phyloP scores from a whole-genome alignment of 2,888 invertebrate species.

The Dryomyza anilis region DNA sequence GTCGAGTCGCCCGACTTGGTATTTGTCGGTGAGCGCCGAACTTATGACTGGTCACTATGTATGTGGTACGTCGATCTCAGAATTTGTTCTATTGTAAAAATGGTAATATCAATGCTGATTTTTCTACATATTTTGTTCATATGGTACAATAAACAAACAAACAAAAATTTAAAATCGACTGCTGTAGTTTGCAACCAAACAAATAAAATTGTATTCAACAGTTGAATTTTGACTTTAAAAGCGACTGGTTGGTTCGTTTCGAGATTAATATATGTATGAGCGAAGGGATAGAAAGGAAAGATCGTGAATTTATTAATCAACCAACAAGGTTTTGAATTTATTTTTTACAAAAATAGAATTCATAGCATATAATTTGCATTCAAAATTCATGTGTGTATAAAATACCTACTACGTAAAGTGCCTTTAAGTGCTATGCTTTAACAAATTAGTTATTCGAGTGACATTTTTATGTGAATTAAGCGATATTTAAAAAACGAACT shows the following conservation, averaged over 20 bases:
- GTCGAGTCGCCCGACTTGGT: neutral
- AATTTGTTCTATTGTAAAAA: constrained; percentile 2
- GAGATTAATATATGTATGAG: no score
- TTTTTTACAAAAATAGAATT: no score
- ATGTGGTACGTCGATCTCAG: neutral
- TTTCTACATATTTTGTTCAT: neutral
- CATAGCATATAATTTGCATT: no score
- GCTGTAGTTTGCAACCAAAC: constrained; percentile 11
- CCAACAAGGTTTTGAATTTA: no score
- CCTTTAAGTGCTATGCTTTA: no score
- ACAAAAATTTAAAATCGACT: neutral
- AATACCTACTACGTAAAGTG: no score
- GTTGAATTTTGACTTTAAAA: constrained; percentile 41
- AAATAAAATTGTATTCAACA: constrained; percentile 34
- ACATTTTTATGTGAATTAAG: no score
- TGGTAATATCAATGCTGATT: constrained; percentile 1
- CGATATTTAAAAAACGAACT: no score
- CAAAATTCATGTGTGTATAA: no score
- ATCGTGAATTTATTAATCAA: no score
- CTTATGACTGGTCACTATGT: neutral
- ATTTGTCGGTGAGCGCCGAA: neutral
- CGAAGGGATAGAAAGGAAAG: no score
- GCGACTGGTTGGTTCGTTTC: constrained; percentile 38
- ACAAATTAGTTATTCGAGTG: no score
- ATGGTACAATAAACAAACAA: neutral